Conservation (phyloP, 2,113 vertebrate species). For the Anguilla japonica region DNA sequence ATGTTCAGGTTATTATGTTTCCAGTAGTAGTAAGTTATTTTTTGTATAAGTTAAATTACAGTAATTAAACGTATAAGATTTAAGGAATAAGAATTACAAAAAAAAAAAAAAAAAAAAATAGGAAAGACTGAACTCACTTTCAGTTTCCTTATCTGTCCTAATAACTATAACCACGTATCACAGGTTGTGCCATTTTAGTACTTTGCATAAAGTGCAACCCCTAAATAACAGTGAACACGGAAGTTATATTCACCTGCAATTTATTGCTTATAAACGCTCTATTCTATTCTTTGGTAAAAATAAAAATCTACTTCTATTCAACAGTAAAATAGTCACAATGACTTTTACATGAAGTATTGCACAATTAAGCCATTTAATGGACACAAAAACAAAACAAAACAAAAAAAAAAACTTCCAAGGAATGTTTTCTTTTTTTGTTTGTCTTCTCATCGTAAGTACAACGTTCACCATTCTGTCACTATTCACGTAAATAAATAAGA, state of each 20-base stretch:
- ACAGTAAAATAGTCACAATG: slow-evolving; percentile 90
- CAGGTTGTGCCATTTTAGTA: not conserved
- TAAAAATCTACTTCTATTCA: slow-evolving; percentile 82
- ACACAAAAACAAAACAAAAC: slow-evolving; percentile 71
- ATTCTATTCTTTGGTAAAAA: slow-evolving; percentile 96
- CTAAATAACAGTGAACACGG: not conserved
- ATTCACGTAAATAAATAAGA: slow-evolving; percentile 68
- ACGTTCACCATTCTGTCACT: slow-evolving; percentile 73
- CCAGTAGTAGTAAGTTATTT: too few species aligned
- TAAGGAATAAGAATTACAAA: not conserved
- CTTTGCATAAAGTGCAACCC: not conserved
- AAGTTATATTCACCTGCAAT: slow-evolving; percentile 59
- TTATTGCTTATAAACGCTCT: slow-evolving; percentile 99
- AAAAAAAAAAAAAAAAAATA: not conserved
- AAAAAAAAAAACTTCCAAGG: slow-evolving; percentile 60
- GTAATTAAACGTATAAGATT: not conserved
- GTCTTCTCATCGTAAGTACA: slow-evolving; percentile 62
- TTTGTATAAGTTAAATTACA: too few species aligned
- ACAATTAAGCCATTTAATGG: slow-evolving; percentile 80
- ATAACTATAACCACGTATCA: not conserved
- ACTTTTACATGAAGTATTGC: slow-evolving; percentile 90
- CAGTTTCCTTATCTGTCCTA: not conserved
- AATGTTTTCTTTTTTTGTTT: slow-evolving; percentile 57
- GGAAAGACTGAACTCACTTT: not conserved
- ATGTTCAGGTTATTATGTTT: too few species aligned